Evolutionary conservation across 2,888 invertebrate genomes (phyloP).

Genomic region (Plutella xylostella): DNA sequence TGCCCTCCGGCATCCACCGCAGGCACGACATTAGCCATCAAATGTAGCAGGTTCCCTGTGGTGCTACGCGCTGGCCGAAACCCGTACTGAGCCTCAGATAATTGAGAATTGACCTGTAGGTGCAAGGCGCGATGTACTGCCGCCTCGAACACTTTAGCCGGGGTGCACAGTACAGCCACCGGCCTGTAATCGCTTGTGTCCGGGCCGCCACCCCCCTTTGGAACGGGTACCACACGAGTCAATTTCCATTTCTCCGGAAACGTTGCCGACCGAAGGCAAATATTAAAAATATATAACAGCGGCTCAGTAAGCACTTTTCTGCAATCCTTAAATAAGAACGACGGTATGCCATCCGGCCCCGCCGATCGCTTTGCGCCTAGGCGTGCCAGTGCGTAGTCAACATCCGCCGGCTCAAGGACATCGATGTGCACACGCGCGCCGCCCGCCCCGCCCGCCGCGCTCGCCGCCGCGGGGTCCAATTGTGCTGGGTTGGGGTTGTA

Average conservation of each 20-base stretch:
- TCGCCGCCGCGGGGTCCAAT: neutral
- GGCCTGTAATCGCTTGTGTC: neutral
- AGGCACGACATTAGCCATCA: too few relatives aligned
- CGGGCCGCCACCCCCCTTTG: neutral
- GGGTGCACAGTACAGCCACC: neutral
- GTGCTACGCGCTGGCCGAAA: neutral
- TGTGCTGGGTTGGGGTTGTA: slow-evolving; percentile 3
- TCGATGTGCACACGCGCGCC: neutral
- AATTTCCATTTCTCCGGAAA: neutral
- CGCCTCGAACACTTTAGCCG: neutral
- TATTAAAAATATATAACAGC: slow-evolving; percentile 3
- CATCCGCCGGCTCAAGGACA: neutral
- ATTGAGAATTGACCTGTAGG: too few relatives aligned
- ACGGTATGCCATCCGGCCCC: slow-evolving; percentile 12
- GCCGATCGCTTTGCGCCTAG: slow-evolving; percentile 8
- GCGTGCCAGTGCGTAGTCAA: slow-evolving; percentile 1
- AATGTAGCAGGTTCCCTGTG: neutral
- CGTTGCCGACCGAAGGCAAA: neutral
- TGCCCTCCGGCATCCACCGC: too few relatives aligned
- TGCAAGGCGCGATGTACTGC: neutral
- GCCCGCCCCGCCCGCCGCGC: neutral
- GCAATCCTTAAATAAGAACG: slow-evolving; percentile 11
- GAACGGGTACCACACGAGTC: neutral
- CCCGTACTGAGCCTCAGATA: neutral
- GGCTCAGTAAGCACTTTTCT: neutral